Base-by-base conservation (phyloP, 2,888 invertebrate species). In the Plagodis dolabraria region DNA sequence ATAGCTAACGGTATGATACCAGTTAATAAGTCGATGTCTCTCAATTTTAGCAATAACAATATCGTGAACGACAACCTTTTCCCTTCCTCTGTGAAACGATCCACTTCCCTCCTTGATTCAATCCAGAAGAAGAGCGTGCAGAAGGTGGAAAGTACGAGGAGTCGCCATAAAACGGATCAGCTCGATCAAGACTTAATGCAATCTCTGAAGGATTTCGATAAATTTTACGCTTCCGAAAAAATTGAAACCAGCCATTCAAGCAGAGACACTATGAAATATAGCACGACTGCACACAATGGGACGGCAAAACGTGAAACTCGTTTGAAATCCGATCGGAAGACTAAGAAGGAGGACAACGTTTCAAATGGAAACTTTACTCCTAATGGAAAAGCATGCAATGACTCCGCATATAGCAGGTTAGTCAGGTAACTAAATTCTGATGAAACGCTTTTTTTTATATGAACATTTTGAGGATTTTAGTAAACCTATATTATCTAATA, bases 371-470 rank as follows among this genome's bases (percentile, higher is more conserved):
- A 91, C 77, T 84, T 75, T 76, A 90, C 83, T 67, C 86, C 86
- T 10, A 89, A 82, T 66, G 89, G 86, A 53, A 89, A 85, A 74
- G 68, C 75, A 44, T 94, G 87, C 77, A 87, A 86, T 35, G 97
- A 97, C 86, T 97, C 97, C 35, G 97, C 97, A 55, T 97, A 97
- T 89, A 96, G 96, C 94, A 97, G 97, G 97, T 97, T 92, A 93
- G 93, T 87, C 86, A 91, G 91, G 92, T 88, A 89, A 83, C 78
- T 72, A 70, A 11, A 43, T 9, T 12, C 5, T 43, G 5, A 11
- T 5, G 12, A 12, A 43, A 43, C 6, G 12, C 22, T 22, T 22
- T 22, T 22, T 22, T 22, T 22, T 22, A 2, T 22, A 22, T 22
- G 4, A 22, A 2, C 10, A 8, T 38, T 10, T 9, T 38, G 6